Percentiles rank a stretch among this genome's conserved stretches.
Conservation (phyloP, 2,113 vertebrate species). For the Rutilus rutilus region DNA sequence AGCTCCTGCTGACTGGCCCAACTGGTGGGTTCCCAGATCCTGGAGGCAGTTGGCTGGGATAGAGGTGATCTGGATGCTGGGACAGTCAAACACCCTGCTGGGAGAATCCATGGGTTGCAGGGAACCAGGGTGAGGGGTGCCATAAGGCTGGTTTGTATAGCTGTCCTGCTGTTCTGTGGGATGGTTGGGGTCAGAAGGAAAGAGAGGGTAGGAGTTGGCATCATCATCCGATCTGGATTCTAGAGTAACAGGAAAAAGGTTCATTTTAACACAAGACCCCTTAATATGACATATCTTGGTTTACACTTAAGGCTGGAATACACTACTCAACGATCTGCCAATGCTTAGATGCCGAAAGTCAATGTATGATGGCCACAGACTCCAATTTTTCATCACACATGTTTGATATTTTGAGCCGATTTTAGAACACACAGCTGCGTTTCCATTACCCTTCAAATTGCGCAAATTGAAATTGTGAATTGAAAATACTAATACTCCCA, state of each 20-base stretch:
- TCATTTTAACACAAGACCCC: not conserved
- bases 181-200: constrained; percentile 67
- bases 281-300: not conserved
- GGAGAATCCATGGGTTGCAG: constrained; percentile 71
- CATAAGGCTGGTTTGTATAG: constrained; percentile 63
- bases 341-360: no score
- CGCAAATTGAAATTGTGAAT: no score
- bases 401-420: no score
- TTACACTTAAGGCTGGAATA: not conserved
- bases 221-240: constrained; percentile 85
- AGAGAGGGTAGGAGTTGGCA: constrained; percentile 81
- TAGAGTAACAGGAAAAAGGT: constrained; percentile 57
- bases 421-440: no score
- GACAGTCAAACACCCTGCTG: constrained; percentile 89
- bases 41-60: constrained; percentile 74
- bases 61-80: constrained; percentile 97
- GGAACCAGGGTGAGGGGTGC: not conserved
- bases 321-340: no score
- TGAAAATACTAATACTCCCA: no score
- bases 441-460: no score
- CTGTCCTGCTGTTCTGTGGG: constrained; percentile 25
- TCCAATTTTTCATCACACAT: no score
- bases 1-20: constrained; percentile 55
- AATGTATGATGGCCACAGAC: no score
- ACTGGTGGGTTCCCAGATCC: constrained; percentile 54